These are phyloP conservation scores for Cetonia aurata DNA, from an alignment of 2,888 invertebrate species.

Conservation along the genomic window DNA sequence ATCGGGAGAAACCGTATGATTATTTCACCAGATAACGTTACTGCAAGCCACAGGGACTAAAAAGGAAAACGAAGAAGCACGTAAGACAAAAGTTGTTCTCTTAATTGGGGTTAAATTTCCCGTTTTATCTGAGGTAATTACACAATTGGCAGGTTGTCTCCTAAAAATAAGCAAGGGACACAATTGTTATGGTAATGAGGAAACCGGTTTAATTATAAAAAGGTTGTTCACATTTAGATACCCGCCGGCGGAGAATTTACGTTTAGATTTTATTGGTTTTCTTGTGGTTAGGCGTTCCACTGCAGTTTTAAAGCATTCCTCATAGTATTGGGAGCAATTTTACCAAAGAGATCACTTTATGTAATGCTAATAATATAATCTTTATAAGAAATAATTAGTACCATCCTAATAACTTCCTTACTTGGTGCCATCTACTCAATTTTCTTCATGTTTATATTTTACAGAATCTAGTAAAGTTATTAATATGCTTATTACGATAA, in stretches of 20 bases:
- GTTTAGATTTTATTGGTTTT: slow-evolving; percentile 36
- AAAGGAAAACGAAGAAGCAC: slow-evolving; percentile 33
- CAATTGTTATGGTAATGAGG: slow-evolving; percentile 67
- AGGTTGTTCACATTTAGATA: slow-evolving; percentile 66
- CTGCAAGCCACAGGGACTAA: slow-evolving; percentile 24
- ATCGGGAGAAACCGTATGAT: slow-evolving; percentile 30
- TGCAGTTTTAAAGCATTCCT: slow-evolving; percentile 21
- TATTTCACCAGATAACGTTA: slow-evolving; percentile 26
- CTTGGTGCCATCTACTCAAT: no score
- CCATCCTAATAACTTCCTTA: no score
- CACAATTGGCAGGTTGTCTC: slow-evolving; percentile 67
- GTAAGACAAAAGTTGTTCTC: slow-evolving; percentile 38
- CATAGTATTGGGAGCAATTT: not conserved
- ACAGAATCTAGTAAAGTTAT: no score
- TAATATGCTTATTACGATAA: no score
- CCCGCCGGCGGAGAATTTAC: slow-evolving; percentile 51
- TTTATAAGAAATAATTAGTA: no score
- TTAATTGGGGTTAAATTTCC: slow-evolving; percentile 37
- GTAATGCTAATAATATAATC: no score
- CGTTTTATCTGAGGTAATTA: slow-evolving; percentile 56
- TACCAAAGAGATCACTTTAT: no score
- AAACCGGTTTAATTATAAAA: slow-evolving; percentile 66
- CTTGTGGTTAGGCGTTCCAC: slow-evolving; percentile 14
- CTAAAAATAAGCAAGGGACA: slow-evolving; percentile 60
- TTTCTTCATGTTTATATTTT: no score